These are phyloP conservation scores for Loxodonta africana DNA, from an alignment of 2,113 vertebrate genomes.

Conservation along the genomic window DNA sequence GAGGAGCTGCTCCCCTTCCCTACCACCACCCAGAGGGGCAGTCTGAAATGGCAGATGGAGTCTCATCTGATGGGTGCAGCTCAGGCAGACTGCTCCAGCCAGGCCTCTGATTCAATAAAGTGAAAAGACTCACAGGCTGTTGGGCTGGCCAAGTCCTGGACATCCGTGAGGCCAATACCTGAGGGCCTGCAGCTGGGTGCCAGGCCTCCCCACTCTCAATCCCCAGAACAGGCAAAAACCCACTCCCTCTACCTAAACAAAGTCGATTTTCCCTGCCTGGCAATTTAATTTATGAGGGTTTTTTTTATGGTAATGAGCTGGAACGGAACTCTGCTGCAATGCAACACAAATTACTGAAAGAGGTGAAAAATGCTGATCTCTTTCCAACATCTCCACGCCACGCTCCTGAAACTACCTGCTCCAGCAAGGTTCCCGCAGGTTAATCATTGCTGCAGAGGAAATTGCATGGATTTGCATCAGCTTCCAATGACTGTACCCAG, in stretches of 20 bases:
- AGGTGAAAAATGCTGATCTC: not conserved
- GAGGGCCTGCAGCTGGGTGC: not conserved
- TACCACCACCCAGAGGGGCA: not conserved
- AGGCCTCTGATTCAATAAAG: not conserved
- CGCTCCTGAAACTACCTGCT: not conserved
- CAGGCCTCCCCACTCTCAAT: not conserved
- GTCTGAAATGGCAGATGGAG: not conserved
- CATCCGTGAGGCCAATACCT: not conserved
- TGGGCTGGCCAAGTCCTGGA: accelerated
- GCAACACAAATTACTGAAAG: not conserved
- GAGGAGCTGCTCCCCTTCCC: not conserved
- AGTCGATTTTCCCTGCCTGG: not conserved
- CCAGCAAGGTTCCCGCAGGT: not conserved
- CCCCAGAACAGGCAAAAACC: not conserved
- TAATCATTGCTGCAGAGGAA: conserved; percentile 48
- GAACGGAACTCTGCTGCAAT: not conserved
- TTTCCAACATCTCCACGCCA: not conserved
- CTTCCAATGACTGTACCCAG: not conserved
- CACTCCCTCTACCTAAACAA: not conserved
- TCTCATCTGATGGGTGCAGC: accelerated
- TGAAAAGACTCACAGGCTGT: not conserved
- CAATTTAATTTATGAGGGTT: not conserved
- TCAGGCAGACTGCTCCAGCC: not conserved
- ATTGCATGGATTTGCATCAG: not conserved
- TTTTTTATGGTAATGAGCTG: conserved; percentile 45